Percentiles rank a stretch among this genome's conserved stretches.
These are phyloP conservation scores for Pardalotus punctatus DNA, from an alignment of 2,113 vertebrate species.

Conservation along the genomic window DNA sequence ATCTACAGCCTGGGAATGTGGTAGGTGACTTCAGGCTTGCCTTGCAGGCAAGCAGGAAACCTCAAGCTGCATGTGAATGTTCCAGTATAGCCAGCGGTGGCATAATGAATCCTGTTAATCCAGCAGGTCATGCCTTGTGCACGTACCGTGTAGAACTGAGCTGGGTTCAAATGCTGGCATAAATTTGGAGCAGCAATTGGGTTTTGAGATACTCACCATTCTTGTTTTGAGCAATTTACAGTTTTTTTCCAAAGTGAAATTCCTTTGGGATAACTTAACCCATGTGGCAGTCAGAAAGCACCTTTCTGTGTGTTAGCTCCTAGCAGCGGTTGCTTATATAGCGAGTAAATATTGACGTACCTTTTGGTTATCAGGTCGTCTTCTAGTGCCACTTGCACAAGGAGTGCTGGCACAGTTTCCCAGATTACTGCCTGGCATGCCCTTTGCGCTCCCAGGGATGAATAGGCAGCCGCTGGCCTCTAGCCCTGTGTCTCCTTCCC, in stretches of 20 bases:
- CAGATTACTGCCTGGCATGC: background rate
- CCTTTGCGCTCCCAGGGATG: background rate
- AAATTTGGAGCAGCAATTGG: background rate
- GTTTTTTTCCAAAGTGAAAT: background rate
- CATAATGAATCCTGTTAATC: background rate
- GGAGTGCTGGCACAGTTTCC: background rate
- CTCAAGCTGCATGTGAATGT: background rate
- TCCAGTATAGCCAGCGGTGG: background rate
- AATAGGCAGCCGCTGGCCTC: constrained; percentile 19
- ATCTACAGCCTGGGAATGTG: background rate
- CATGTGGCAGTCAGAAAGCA: background rate
- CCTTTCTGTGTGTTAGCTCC: background rate
- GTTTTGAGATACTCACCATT: background rate
- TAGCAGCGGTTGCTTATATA: background rate
- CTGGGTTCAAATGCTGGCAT: background rate
- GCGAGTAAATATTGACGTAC: constrained; percentile 26
- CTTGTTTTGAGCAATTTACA: background rate
- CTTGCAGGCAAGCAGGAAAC: background rate
- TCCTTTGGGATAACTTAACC: background rate
- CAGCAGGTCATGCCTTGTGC: background rate
- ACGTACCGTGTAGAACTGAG: background rate
- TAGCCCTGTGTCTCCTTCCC: background rate
- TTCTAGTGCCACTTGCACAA: background rate
- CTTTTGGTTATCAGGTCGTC: constrained; percentile 28
- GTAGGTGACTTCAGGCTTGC: background rate